Evolutionary conservation across 2,797 vertebrate genomes (phyloP), one percentile per base, ranked within the genome.

Genomic region (Muscicapa comitata): DNA sequence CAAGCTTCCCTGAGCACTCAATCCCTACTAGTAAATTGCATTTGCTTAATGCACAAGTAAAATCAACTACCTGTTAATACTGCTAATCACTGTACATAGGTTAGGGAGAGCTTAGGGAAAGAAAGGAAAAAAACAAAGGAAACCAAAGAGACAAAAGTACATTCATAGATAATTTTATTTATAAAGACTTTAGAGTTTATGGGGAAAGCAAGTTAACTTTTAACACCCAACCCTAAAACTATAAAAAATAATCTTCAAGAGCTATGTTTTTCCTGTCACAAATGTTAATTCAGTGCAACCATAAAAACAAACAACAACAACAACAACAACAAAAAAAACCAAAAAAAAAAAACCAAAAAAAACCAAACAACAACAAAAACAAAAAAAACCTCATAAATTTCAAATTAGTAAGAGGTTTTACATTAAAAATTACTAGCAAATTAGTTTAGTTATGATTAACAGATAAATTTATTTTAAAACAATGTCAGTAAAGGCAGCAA

Each of bases 41-140:
- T 94, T 95, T 93, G 88, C 84, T 89, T 92, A 95, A 95, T 55
- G 78, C 68, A 86, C 57, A 91, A 71, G 90, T 83, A 95, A 96
- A 96, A 94, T 62, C 72, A 97, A 75, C 89, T 72, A 83, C 86
- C 84, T 40, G 70, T 91, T 96, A 92, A 88, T 55, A 48, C 3
- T 86, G 85, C 78, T 93, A 91, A 96, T 92, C 78, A 78, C 79
- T 62, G 45, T 42, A 77, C 20, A 2, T 10, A 55, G 24, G 3
- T 50, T 82, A 62, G 21, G 54, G 63, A 88, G 53, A 88, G 50
- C 68, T 72, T 43, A 70, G 35, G 55, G 47, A 76, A 91, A 67
- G 29, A 11, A 31, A 82, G 21, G 10, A 47, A 75, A 40, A 53
- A 26, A 28, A 2, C 1, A 24, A 76, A 74, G 20, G 25, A 67